These are phyloP conservation scores for Thamnophis sirtalis DNA, from an alignment of 2,113 vertebrate species.

Conservation along the genomic window DNA sequence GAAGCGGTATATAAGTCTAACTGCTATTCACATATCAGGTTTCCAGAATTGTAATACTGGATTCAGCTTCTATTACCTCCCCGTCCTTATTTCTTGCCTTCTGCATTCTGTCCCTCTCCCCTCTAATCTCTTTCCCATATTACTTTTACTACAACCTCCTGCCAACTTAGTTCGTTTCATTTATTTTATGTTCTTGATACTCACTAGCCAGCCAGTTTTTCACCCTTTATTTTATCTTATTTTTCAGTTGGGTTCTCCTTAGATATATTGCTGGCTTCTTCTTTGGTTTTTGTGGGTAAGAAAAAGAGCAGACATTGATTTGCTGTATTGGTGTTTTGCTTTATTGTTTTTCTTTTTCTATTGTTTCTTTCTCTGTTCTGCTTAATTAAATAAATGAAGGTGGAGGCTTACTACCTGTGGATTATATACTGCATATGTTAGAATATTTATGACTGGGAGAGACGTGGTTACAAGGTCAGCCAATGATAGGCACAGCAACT, in stretches of 20 bases:
- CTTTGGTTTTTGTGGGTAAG: conserved; percentile 30
- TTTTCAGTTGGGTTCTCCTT: conserved; percentile 50
- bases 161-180: conserved; percentile 40
- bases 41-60: neutral
- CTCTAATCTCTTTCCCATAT: conserved; percentile 33
- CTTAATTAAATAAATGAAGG: neutral
- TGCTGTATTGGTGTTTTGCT: neutral
- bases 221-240: neutral
- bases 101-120: neutral
- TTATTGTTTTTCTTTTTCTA: neutral
- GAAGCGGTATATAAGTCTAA: no score
- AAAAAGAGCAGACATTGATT: neutral
- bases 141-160: conserved; percentile 20
- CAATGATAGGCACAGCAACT: no score
- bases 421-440: neutral
- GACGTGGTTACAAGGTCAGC: no score
- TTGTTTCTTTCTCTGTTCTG: neutral
- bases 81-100: conserved; percentile 14
- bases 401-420: neutral
- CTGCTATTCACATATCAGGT: conserved; percentile 3
- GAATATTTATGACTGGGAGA: neutral
- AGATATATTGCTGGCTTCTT: conserved; percentile 20
- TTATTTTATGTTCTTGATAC: conserved; percentile 47
- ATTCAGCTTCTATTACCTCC: neutral
- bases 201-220: conserved; percentile 43